Evolutionary conservation across 2,113 vertebrate genomes (phyloP).

Genomic region (Morone saxatilis): DNA sequence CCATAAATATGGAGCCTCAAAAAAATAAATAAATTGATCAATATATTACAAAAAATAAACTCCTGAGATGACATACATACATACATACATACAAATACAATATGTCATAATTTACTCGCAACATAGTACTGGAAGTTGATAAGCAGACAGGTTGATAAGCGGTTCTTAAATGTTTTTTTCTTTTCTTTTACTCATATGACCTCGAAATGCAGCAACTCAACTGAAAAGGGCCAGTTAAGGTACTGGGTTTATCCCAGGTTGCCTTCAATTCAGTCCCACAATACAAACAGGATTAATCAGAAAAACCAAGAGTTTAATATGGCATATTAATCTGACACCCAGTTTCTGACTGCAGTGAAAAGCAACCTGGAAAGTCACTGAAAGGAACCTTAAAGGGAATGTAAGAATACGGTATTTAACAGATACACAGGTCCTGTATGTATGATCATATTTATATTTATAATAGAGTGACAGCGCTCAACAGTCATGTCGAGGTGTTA

Average conservation of each 20-base stretch:
- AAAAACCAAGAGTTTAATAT: constrained; percentile 35
- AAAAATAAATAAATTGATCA: constrained; percentile 75
- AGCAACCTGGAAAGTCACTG: constrained; percentile 54
- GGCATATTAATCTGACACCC: constrained; percentile 26
- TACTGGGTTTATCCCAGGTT: constrained; percentile 50
- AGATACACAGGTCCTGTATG: constrained; percentile 67
- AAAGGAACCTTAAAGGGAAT: constrained; percentile 71
- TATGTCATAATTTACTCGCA: constrained; percentile 73
- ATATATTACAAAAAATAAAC: constrained; percentile 83
- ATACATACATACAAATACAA: constrained; percentile 76
- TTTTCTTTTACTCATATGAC: constrained; percentile 52
- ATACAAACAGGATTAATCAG: constrained; percentile 26
- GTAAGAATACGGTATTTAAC: constrained; percentile 56
- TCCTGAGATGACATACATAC: constrained; percentile 79
- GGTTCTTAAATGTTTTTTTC: constrained; percentile 18
- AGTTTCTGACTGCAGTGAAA: constrained; percentile 39
- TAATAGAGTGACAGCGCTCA: constrained; percentile 66
- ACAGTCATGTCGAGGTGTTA: constrained; percentile 78
- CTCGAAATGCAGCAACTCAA: constrained; percentile 65
- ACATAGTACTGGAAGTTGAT: constrained; percentile 71
- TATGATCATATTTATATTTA: constrained; percentile 59
- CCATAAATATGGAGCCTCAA: constrained; percentile 78
- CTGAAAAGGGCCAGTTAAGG: constrained; percentile 57
- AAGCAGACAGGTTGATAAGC: constrained; percentile 67
- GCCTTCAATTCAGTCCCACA: constrained; percentile 30